Conservation (phyloP, 2,113 vertebrate genomes). For the Pseudopodoces humilis region DNA sequence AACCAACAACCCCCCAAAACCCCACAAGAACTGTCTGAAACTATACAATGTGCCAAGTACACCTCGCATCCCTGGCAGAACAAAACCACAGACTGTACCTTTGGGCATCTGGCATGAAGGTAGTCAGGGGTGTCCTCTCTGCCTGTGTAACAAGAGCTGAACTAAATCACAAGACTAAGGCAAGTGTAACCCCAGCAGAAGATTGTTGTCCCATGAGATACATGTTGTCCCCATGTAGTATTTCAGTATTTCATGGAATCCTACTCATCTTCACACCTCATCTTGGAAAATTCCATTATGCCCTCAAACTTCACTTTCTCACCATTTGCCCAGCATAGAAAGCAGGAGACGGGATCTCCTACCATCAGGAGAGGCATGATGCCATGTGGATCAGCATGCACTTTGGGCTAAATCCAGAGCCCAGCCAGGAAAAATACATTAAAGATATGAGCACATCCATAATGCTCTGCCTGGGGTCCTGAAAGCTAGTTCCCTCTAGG, state of each 20-base stretch:
- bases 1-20: fast-evolving
- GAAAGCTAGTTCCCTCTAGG: not conserved
- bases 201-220: fast-evolving
- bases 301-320: not conserved
- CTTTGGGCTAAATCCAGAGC: not conserved
- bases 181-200: not conserved
- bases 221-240: not conserved
- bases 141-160: not conserved
- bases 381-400: not conserved
- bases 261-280: not conserved
- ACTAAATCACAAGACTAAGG: not conserved
- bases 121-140: not conserved
- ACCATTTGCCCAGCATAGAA: not conserved
- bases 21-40: not conserved
- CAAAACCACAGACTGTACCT: not conserved
- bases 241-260: not conserved
- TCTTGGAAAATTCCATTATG: not conserved
- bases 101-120: not conserved
- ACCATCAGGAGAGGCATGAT: not conserved
- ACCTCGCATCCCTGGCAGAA: not conserved
- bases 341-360: not conserved
- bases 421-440: not conserved
- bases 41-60: not conserved
- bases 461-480: not conserved
- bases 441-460: not conserved